phyloP scores from a whole-genome alignment of 2,113 vertebrate genomes.

The Scortum barcoo region DNA sequence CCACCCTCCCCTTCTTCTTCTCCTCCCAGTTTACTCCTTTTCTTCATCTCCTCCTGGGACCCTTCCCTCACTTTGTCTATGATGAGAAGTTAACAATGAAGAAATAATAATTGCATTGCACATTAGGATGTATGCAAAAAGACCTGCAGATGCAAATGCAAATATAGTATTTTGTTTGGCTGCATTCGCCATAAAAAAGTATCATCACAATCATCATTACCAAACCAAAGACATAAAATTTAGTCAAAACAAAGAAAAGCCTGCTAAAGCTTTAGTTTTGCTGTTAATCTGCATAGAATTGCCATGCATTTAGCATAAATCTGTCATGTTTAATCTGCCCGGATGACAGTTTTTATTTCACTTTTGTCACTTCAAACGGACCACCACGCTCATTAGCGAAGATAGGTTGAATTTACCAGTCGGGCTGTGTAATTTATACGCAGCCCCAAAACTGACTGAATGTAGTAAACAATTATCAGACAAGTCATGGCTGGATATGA shows the following conservation, averaged over 20 bases:
- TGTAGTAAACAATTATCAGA: too few relatives aligned
- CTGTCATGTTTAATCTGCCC: background rate
- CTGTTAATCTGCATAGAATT: background rate
- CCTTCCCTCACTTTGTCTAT: conserved; percentile 28
- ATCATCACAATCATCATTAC: background rate
- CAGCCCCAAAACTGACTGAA: too few relatives aligned
- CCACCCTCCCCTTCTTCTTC: conserved; percentile 32
- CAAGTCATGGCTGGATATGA: too few relatives aligned
- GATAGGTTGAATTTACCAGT: too few relatives aligned
- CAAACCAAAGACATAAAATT: conserved; percentile 3
- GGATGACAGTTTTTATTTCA: too few relatives aligned
- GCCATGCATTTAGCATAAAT: background rate
- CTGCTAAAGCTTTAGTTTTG: background rate
- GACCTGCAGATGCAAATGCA: background rate
- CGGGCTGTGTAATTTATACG: too few relatives aligned
- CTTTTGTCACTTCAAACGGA: too few relatives aligned
- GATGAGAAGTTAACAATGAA: conserved; percentile 2
- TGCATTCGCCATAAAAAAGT: background rate
- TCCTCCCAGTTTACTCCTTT: background rate
- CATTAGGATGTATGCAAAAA: too few relatives aligned
- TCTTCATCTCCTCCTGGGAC: conserved; percentile 19
- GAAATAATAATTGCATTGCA: background rate
- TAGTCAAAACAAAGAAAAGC: background rate
- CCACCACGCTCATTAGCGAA: too few relatives aligned
- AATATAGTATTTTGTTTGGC: background rate